Conservation (phyloP, 2,113 vertebrate genomes). For the Smithornis capensis region DNA sequence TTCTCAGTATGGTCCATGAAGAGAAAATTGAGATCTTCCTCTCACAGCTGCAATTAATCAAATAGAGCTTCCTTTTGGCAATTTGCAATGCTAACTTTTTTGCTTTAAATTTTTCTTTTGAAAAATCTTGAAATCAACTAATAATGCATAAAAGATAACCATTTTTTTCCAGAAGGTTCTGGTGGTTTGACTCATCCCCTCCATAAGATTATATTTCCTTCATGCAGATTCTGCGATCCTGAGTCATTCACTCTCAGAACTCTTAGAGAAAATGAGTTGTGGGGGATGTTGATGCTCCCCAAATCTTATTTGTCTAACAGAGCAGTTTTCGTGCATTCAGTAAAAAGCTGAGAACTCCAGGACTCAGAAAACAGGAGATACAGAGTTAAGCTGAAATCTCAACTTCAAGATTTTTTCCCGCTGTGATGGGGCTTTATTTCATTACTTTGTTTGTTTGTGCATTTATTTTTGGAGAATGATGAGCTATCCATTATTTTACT, state of each 20-base stretch:
- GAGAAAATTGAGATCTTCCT: not conserved
- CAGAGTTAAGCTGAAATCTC: slow-evolving; percentile 22
- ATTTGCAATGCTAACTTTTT: not conserved
- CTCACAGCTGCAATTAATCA: not conserved
- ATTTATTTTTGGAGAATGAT: slow-evolving; percentile 59
- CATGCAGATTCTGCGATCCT: not conserved
- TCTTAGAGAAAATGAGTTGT: not conserved
- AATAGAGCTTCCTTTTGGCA: not conserved
- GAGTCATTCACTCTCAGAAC: not conserved
- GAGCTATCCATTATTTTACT: slow-evolving; percentile 41
- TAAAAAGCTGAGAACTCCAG: not conserved
- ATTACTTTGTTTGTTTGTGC: slow-evolving; percentile 34
- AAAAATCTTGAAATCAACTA: not conserved
- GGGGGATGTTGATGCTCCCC: not conserved
- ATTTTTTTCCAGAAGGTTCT: not conserved
- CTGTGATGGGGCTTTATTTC: slow-evolving; percentile 32
- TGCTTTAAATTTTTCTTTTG: not conserved
- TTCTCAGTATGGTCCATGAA: not conserved
- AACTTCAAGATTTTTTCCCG: not conserved
- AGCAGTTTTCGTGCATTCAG: not conserved
- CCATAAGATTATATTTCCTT: not conserved
- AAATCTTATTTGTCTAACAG: not conserved
- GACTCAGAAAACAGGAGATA: not conserved
- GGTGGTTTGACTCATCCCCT: not conserved
- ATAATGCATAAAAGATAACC: not conserved